Percentiles rank a stretch among this genome's conserved stretches.
phyloP scores from a whole-genome alignment of 2,888 invertebrate genomes.

The Tenthredo notha region DNA sequence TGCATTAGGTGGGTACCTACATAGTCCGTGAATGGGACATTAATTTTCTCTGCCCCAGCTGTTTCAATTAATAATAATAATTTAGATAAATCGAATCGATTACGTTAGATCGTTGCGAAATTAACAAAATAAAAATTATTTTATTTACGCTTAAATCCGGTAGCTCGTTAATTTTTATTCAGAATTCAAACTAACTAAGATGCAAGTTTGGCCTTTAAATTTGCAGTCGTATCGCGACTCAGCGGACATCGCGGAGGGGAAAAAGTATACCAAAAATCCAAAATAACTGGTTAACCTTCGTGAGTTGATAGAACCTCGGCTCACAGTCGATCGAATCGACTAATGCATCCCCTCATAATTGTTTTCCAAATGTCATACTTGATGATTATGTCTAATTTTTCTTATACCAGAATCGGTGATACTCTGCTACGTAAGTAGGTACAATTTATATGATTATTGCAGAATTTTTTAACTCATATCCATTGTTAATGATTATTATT shows the following conservation, averaged over 20 bases:
- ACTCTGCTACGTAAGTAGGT: background rate
- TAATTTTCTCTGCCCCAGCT: background rate
- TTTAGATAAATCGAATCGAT: background rate
- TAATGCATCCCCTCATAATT: conserved; percentile 29
- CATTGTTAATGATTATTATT: background rate
- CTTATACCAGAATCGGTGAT: background rate
- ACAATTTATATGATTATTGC: background rate
- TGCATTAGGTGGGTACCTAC: background rate
- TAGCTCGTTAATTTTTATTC: background rate
- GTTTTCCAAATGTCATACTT: background rate
- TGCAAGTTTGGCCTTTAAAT: background rate
- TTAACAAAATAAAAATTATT: background rate
- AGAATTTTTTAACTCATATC: background rate
- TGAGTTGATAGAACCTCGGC: conserved; percentile 4
- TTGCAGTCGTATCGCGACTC: background rate
- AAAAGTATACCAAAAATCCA: conserved; percentile 3
- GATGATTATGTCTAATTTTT: background rate
- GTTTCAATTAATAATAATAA: background rate
- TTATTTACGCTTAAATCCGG: background rate
- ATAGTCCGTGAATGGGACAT: background rate
- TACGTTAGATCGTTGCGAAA: background rate
- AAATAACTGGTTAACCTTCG: conserved; percentile 47
- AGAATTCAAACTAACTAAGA: background rate
- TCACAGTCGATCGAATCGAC: background rate
- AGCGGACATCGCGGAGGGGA: background rate